Percentiles rank a stretch among this genome's conserved stretches.
phyloP scores from a whole-genome alignment of 2,113 vertebrate species.

The Ia io region DNA sequence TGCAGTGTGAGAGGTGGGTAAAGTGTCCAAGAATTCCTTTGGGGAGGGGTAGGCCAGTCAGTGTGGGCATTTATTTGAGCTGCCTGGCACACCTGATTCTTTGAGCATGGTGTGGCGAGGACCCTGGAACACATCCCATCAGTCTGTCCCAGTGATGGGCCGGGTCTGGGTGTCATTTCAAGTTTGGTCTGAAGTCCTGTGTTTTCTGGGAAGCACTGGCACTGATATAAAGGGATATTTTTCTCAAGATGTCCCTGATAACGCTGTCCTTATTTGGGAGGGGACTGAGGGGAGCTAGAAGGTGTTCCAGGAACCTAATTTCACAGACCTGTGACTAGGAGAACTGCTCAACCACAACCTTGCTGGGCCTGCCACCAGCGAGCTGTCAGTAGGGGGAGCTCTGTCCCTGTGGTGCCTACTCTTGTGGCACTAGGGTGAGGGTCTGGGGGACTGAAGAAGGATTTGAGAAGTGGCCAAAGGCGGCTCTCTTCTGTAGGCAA shows the following conservation, averaged over 20 bases:
- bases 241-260: not conserved
- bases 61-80: not conserved
- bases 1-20: not conserved
- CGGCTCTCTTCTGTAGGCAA: not conserved
- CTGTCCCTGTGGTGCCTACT: not conserved
- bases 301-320: not conserved
- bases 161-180: not conserved
- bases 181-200: not conserved
- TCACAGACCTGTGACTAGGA: not conserved
- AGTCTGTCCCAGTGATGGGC: not conserved
- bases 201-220: not conserved
- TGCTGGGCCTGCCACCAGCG: accelerated
- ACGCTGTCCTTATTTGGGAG: not conserved
- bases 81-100: not conserved
- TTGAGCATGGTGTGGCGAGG: not conserved
- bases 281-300: not conserved
- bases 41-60: too few relatives aligned
- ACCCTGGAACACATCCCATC: not conserved
- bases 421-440: not conserved
- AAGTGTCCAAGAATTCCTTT: not conserved
- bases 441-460: not conserved
- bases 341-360: not conserved
- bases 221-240: not conserved
- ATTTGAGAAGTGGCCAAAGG: not conserved
- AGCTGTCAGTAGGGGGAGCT: slow-evolving; percentile 69